Conservation (phyloP, 2,888 invertebrate genomes). For the Villa cingulata region DNA sequence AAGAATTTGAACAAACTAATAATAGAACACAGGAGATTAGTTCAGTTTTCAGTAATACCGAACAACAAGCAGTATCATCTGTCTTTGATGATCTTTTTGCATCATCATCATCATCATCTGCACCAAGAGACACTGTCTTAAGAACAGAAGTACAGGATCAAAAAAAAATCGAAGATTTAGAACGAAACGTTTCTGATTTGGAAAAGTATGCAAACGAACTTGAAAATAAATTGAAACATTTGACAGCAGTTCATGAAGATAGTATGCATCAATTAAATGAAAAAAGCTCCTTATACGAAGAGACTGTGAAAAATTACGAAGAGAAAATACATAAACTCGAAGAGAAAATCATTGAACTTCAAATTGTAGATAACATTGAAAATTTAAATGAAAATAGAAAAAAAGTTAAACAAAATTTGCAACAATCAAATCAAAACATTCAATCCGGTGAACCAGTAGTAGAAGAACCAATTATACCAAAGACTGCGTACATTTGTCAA, state of each 20-base stretch:
- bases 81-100: too few species aligned
- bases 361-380: not conserved
- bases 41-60: constrained; percentile 20
- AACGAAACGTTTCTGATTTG: constrained; percentile 32
- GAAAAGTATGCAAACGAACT: constrained; percentile 33
- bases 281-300: constrained; percentile 18
- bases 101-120: too few species aligned
- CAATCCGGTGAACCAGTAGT: constrained; percentile 20
- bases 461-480: constrained; percentile 38
- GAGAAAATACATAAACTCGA: constrained; percentile 18
- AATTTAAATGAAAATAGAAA: too few species aligned
- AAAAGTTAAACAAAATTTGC: too few species aligned
- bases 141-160: constrained; percentile 18
- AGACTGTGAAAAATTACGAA: constrained; percentile 18
- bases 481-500: constrained; percentile 43
- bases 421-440: too few species aligned
- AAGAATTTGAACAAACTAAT: constrained; percentile 10
- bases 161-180: constrained; percentile 33
- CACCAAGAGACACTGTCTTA: too few species aligned
- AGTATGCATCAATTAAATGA: constrained; percentile 18
- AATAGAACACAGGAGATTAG: constrained; percentile 14
- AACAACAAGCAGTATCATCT: not conserved
- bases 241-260: constrained; percentile 19
- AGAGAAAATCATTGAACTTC: not conserved
- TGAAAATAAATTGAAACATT: constrained; percentile 27